Evolutionary conservation across 2,797 vertebrate genomes (phyloP).

Genomic region (Alfaro cultratus): DNA sequence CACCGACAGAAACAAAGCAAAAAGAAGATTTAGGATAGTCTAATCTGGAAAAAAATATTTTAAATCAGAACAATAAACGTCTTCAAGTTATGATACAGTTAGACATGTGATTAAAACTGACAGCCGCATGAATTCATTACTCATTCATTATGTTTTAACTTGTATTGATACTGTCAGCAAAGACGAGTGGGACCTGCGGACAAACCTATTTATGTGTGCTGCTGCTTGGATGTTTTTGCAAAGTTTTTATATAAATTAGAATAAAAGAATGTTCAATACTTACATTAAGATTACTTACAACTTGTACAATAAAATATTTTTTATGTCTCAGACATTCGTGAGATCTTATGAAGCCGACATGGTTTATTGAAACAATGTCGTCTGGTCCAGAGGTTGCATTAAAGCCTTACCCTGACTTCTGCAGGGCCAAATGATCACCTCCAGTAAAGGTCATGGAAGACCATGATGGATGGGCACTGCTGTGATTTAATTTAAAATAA

Average conservation of each 20-base stretch:
- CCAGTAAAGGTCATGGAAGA: conserved; percentile 80
- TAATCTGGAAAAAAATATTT: not conserved
- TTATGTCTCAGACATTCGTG: not conserved
- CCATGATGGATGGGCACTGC: conserved; percentile 80
- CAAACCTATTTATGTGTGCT: not conserved
- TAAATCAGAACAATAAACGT: not conserved
- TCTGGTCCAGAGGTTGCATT: conserved; percentile 32
- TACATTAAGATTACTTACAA: not conserved
- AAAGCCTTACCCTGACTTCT: conserved; percentile 49
- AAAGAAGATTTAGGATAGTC: not conserved
- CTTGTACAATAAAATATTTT: conserved; percentile 19
- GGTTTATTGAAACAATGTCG: conserved; percentile 30
- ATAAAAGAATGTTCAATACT: not conserved
- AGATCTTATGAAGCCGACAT: conserved; percentile 5
- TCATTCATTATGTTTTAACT: not conserved
- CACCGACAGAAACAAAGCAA: not conserved
- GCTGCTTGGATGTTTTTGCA: not conserved
- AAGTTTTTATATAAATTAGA: not conserved
- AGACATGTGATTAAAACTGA: not conserved
- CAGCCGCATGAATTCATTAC: not conserved
- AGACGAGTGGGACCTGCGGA: not conserved
- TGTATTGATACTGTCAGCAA: not conserved
- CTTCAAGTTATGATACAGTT: not conserved
- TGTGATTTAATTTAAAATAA: conserved; percentile 84
- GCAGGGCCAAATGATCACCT: conserved; percentile 76